Conservation (phyloP, 2,797 vertebrate species). For the Parauchenoglanis ngamensis region DNA sequence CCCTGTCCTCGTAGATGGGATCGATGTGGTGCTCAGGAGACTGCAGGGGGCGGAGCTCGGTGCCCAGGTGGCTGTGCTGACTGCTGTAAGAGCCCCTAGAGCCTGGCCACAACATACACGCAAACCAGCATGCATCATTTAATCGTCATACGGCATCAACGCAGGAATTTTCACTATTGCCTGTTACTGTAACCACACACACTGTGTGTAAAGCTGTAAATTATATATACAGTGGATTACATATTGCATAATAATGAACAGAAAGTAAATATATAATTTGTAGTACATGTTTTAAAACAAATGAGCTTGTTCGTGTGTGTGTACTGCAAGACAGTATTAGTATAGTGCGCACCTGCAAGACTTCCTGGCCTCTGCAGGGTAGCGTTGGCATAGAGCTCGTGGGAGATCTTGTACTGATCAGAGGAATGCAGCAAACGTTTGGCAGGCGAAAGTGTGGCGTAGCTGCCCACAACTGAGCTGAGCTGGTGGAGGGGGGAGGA, state of each 20-base stretch:
- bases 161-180: neutral
- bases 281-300: neutral
- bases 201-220: neutral
- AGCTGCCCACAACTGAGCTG: constrained; percentile 90
- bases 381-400: constrained; percentile 93
- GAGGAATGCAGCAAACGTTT: constrained; percentile 91
- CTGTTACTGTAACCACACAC: neutral
- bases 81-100: constrained; percentile 96
- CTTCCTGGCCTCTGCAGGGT: constrained; percentile 95
- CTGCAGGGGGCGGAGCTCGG: constrained; percentile 92
- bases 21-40: constrained; percentile 98
- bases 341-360: constrained; percentile 80
- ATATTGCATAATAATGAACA: neutral
- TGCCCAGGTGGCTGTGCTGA: constrained; percentile 94
- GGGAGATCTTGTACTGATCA: constrained; percentile 93
- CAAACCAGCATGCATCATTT: neutral
- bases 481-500: constrained; percentile 93
- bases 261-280: neutral
- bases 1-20: constrained; percentile 98
- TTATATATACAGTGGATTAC: neutral
- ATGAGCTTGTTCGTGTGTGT: constrained; percentile 57
- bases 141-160: neutral
- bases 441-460: constrained; percentile 94
- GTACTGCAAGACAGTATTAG: neutral
- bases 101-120: constrained; percentile 66